These are phyloP conservation scores for Gulo gulo DNA, from an alignment of 2,113 vertebrate species.

Conservation along the genomic window DNA sequence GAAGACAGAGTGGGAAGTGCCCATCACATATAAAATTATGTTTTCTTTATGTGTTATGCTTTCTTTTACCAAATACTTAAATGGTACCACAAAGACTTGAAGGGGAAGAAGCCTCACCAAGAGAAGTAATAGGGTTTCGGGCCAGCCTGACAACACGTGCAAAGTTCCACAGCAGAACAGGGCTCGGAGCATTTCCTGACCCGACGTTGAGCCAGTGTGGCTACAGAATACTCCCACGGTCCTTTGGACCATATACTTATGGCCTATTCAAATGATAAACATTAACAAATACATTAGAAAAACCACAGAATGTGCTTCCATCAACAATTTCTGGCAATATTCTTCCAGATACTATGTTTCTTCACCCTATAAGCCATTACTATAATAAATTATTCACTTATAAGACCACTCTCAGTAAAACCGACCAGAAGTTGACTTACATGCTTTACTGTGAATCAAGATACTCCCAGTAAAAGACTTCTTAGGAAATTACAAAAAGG, in stretches of 20 bases:
- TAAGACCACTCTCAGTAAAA: constrained; percentile 14
- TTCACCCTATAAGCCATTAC: constrained; percentile 22
- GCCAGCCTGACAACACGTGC: background rate
- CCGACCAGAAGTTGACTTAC: constrained; percentile 13
- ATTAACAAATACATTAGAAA: background rate
- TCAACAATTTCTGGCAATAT: background rate
- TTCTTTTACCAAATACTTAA: background rate
- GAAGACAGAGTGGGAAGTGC: background rate
- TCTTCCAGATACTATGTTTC: background rate
- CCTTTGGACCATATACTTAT: background rate
- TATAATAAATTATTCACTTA: constrained; percentile 50
- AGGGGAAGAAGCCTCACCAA: background rate
- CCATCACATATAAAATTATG: background rate
- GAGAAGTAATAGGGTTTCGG: background rate
- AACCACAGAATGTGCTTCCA: background rate
- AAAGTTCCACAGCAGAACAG: background rate
- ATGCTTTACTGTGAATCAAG: constrained; percentile 23
- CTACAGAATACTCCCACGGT: background rate
- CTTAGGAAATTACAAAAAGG: constrained; percentile 20
- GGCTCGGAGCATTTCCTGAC: background rate
- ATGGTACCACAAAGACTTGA: background rate
- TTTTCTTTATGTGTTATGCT: background rate
- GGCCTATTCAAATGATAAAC: background rate
- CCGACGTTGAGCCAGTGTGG: background rate
- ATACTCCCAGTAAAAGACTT: background rate